phyloP scores from a whole-genome alignment of 2,888 invertebrate genomes.

The Polia nebulosa region DNA sequence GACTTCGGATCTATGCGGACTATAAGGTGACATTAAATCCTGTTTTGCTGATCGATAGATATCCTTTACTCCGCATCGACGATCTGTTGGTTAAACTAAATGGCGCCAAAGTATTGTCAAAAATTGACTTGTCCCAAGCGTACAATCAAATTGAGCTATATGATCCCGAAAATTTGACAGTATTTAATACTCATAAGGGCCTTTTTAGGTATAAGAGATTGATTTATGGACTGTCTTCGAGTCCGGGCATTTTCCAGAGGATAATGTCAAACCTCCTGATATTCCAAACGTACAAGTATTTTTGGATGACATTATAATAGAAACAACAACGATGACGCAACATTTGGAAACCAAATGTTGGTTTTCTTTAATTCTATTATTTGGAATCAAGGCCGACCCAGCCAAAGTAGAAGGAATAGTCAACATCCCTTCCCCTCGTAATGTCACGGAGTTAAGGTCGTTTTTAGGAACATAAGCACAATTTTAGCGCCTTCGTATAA shows the following conservation, averaged over 20 bases:
- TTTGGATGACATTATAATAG: neutral
- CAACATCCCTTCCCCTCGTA: constrained; percentile 1
- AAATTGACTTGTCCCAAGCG: neutral
- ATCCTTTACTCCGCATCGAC: neutral
- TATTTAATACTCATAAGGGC: neutral
- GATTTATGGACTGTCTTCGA: no score
- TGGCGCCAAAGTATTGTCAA: neutral
- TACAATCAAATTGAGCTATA: constrained; percentile 1
- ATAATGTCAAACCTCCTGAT: no score
- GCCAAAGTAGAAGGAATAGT: neutral
- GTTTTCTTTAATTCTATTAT: no score
- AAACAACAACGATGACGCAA: neutral
- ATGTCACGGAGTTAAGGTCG: neutral
- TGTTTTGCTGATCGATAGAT: constrained; percentile 1
- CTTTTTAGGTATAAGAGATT: neutral
- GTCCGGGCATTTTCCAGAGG: no score
- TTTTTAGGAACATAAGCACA: neutral
- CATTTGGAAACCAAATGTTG: neutral
- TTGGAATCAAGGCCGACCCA: neutral
- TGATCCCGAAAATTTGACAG: neutral
- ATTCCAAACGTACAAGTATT: no score
- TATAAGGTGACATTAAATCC: neutral
- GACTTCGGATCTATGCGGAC: neutral
- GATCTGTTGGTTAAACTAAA: neutral
- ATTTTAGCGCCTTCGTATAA: constrained; percentile 1